phyloP scores from a whole-genome alignment of 2,797 vertebrate genomes.

The Pagetopsis macropterus region DNA sequence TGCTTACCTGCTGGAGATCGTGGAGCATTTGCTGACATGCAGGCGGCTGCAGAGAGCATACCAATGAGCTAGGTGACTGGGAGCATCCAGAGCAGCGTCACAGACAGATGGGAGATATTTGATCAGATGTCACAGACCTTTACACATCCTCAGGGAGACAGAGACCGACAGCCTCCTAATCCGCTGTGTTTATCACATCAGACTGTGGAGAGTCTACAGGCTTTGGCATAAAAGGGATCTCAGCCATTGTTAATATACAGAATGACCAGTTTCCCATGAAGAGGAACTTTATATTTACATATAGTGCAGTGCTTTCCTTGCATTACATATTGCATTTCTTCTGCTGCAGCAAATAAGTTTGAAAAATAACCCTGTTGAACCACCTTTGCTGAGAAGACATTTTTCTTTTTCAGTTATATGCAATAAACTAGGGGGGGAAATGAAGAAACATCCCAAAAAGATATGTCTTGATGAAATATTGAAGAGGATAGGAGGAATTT shows the following conservation, averaged over 20 bases:
- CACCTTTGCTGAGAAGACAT: background rate
- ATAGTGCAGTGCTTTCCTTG: background rate
- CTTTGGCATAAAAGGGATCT: background rate
- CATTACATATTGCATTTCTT: background rate
- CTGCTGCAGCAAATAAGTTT: background rate
- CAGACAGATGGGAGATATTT: constrained; percentile 64
- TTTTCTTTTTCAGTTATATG: background rate
- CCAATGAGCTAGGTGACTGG: constrained; percentile 64
- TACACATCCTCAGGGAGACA: constrained; percentile 38
- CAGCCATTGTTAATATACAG: constrained; percentile 3
- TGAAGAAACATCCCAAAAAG: background rate
- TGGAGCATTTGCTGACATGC: constrained; percentile 40
- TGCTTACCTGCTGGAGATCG: constrained; percentile 29
- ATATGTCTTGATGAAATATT: background rate
- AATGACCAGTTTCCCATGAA: background rate
- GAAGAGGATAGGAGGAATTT: background rate
- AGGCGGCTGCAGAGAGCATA: constrained; percentile 49
- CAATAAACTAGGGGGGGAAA: background rate
- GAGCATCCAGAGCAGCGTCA: constrained; percentile 44
- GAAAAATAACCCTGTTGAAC: background rate
- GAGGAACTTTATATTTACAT: background rate
- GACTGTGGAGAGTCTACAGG: background rate
- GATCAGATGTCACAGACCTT: constrained; percentile 65
- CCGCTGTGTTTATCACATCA: constrained; percentile 12
- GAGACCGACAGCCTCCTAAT: constrained; percentile 22